Percentiles rank a stretch among this genome's conserved stretches.
phyloP scores from a whole-genome alignment of 1,140 invertebrate species.

The Armadillidium nasatum region DNA sequence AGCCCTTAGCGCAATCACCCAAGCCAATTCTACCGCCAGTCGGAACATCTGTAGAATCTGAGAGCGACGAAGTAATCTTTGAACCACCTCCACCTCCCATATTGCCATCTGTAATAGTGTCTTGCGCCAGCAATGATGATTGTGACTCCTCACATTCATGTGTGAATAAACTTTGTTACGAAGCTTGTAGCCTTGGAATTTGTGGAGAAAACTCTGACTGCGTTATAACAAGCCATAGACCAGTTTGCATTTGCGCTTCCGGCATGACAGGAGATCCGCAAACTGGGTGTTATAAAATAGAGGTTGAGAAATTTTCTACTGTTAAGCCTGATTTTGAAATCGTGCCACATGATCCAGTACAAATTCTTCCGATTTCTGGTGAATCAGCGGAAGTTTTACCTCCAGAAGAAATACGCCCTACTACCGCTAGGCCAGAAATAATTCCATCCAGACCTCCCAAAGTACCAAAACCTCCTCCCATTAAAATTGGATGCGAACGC shows the following conservation, averaged over 20 bases:
- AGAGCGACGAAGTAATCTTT: too few relatives aligned
- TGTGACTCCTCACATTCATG: slow-evolving; percentile 86
- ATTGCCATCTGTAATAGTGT: slow-evolving; percentile 22
- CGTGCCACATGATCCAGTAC: not conserved
- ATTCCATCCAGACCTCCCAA: slow-evolving; percentile 31
- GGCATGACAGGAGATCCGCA: slow-evolving; percentile 56
- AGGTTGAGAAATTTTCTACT: slow-evolving; percentile 48
- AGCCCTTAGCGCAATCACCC: slow-evolving; percentile 19
- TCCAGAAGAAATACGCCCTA: slow-evolving; percentile 26
- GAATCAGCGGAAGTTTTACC: not conserved
- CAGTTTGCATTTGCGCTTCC: slow-evolving; percentile 46
- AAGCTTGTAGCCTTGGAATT: slow-evolving; percentile 61
- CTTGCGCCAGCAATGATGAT: slow-evolving; percentile 54
- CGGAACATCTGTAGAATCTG: too few relatives aligned
- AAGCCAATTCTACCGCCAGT: not conserved
- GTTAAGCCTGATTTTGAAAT: not conserved
- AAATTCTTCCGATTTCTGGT: not conserved
- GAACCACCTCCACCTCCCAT: slow-evolving; percentile 28
- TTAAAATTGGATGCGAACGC: slow-evolving; percentile 59
- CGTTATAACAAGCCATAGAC: slow-evolving; percentile 44
- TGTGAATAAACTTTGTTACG: slow-evolving; percentile 73
- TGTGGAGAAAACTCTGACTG: slow-evolving; percentile 50
- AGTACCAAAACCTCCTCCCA: slow-evolving; percentile 56
- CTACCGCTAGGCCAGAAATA: slow-evolving; percentile 44
- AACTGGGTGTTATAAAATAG: slow-evolving; percentile 51